Percentiles rank a stretch among this genome's conserved stretches.
Evolutionary conservation across 2,113 vertebrate species (phyloP).

Genomic region (Oxyura jamaicensis): DNA sequence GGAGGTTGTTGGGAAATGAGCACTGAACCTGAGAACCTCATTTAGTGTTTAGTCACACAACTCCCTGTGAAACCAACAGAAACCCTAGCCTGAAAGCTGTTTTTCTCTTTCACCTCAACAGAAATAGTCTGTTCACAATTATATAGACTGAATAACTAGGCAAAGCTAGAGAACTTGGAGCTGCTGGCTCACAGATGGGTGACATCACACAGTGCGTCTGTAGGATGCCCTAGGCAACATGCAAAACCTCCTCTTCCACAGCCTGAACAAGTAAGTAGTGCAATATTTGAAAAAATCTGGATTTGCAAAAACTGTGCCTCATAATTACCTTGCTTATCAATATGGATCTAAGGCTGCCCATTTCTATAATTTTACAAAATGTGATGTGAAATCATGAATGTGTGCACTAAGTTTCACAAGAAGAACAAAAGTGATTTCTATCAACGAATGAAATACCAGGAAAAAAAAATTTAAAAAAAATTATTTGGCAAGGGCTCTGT

Average conservation of each 20-base stretch:
- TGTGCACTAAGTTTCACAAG: fast-evolving
- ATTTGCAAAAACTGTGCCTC: background rate
- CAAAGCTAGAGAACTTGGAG: background rate
- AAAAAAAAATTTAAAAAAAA: too few species aligned
- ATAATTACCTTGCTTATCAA: background rate
- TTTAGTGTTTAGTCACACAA: conserved; percentile 13
- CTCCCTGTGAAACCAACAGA: background rate
- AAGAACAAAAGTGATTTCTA: background rate
- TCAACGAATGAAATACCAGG: background rate
- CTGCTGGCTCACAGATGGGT: background rate
- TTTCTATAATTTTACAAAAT: background rate
- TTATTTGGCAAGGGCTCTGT: too few species aligned
- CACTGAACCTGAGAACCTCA: conserved; percentile 19
- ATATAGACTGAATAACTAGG: conserved; percentile 43
- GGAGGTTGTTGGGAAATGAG: background rate
- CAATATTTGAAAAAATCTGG: background rate
- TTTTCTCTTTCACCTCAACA: conserved; percentile 38
- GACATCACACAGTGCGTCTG: background rate
- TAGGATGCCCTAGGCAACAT: conserved; percentile 19
- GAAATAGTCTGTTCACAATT: conserved; percentile 44
- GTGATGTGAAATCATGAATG: background rate
- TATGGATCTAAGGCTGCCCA: background rate
- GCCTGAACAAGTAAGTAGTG: background rate
- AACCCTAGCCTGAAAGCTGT: conserved; percentile 10
- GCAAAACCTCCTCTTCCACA: background rate